These are phyloP conservation scores for Salmo trutta DNA, from an alignment of 2,797 vertebrate genomes.

Conservation along the genomic window DNA sequence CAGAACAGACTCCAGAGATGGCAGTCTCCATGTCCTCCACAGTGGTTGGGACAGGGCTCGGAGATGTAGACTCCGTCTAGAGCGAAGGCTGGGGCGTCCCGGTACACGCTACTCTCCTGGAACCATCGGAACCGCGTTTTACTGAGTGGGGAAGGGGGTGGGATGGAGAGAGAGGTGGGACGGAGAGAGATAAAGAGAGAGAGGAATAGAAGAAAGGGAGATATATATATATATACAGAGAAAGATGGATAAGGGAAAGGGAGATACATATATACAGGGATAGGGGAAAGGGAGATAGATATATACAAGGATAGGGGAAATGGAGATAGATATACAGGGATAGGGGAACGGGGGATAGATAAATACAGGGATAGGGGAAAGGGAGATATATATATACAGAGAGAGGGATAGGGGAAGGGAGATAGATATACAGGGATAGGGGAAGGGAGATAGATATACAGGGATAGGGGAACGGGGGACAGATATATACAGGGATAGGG, in stretches of 20 bases:
- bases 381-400: no score
- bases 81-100: conserved; percentile 87
- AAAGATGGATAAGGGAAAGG: no score
- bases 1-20: conserved; percentile 98
- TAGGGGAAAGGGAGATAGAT: background rate
- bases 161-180: background rate
- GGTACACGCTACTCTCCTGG: conserved; percentile 91
- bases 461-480: no score
- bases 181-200: background rate
- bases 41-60: conserved; percentile 93
- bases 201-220: background rate
- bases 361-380: no score
- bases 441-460: no score
- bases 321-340: no score
- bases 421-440: no score
- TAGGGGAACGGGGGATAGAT: no score
- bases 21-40: conserved; percentile 93
- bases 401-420: no score
- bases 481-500: no score
- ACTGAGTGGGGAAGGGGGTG: conserved; percentile 65
- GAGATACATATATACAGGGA: background rate
- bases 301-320: background rate
- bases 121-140: conserved; percentile 99
- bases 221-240: no score
- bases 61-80: conserved; percentile 96